Base-by-base conservation (phyloP, 2,888 invertebrate genomes). In the Meghimatium bilineatum region DNA sequence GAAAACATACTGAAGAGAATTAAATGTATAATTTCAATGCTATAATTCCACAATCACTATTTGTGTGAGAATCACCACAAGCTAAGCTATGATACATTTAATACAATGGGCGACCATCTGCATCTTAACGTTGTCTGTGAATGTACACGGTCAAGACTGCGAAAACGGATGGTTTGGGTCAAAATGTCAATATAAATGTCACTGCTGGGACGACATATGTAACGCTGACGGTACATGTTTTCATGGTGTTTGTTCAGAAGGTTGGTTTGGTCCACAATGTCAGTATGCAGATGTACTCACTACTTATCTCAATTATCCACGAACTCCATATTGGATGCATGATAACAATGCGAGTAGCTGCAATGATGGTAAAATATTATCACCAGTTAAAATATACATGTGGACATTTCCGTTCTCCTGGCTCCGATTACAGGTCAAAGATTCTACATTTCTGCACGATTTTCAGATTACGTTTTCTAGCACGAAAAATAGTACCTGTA, bases 381-480 rank as follows among this genome's bases (percentile, higher is more conserved):
- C 1, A 36, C 1, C 38, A 38, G 26, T 26, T 23, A 67, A 3
- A 34, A 17, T 67, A 36, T 6, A 71, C 23, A 1, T 71, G 2
- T 71, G 26, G 12, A 23, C 1, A 23, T 71, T 71, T 71, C 71
- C 36, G 0, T 38, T 71, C 26, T 38, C 71, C 38, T 71, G 71
- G 71, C 71, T 71, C 36, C 36, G 71, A 38, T 71, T 71, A 71
- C 71, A 71, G 71, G 71, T 71, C 2, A 71, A 71, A 1, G 38
- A 71, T 3, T 23, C 71, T 1, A 8, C 23, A 71, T 63, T n/a
- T n/a, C 60, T 71, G 26, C 71, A 71, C 1, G 38, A 38, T 3
- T 38, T 71, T 38, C 38, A 71, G 71, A 26, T 71, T 3, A 71
- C 23, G 23, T 71, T 71, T 38, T 26, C 38, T 26, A 71, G 12